Conservation (phyloP, 2,888 invertebrate species). For the Pyrrhia umbra region DNA sequence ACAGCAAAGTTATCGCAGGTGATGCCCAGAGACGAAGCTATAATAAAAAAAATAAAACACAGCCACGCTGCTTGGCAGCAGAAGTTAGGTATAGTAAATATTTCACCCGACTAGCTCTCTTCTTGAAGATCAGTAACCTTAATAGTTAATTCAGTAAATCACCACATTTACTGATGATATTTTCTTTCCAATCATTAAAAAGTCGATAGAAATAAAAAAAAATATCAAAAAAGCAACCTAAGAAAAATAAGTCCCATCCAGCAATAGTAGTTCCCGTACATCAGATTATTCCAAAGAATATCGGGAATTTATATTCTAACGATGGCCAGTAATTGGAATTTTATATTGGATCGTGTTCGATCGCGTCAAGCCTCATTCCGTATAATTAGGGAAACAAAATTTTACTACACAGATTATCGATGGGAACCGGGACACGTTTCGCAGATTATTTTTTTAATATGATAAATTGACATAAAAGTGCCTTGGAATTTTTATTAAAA, state of each 20-base stretch:
- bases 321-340: slow-evolving; percentile 77
- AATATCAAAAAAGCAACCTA: neutral
- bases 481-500: neutral
- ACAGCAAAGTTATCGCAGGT: too few relatives aligned
- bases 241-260: slow-evolving; percentile 57
- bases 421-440: neutral
- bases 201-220: neutral
- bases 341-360: slow-evolving; percentile 68
- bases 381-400: slow-evolving; percentile 59
- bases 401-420: slow-evolving; percentile 27
- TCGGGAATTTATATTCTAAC: slow-evolving; percentile 78
- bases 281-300: slow-evolving; percentile 75
- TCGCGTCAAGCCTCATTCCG: slow-evolving; percentile 54
- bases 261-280: slow-evolving; percentile 47
- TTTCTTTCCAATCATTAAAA: neutral
- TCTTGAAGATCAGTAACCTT: too few relatives aligned
- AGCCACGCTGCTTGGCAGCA: too few relatives aligned
- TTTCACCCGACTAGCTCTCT: too few relatives aligned
- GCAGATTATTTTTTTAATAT: neutral
- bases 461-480: neutral
- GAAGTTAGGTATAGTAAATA: too few relatives aligned
- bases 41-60: too few relatives aligned
- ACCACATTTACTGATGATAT: neutral
- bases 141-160: too few relatives aligned
- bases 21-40: too few relatives aligned